Base-by-base conservation (phyloP, 2,797 vertebrate genomes). In the Austrolebias charrua region DNA sequence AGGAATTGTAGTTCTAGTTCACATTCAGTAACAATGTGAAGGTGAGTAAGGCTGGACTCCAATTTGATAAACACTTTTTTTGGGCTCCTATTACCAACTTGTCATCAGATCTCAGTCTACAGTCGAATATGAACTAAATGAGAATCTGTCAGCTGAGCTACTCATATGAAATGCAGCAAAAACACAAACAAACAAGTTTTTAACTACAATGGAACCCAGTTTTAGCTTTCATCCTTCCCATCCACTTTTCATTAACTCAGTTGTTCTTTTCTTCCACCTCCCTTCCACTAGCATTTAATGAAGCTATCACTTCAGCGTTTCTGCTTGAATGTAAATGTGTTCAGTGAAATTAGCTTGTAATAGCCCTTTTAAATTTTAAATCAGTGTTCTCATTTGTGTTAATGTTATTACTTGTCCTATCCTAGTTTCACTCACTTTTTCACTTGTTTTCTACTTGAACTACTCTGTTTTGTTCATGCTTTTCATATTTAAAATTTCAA, bases 321-420 rank as follows among this genome's bases (percentile, higher is more conserved):
- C 75, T 65, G 67, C 68, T 63, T 46, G 60, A 79, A 71, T 81
- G 76, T 70, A 76, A 83, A 81, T 64, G 51, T 79, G 73, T 83
- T 85, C 77, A 70, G 73, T 54, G 62, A 66, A 87, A 89, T 72
- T 73, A 81, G 69, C 63, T 69, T 38, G 51, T 79, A 86, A 87
- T 82, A 60, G 68, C 44, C 61, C 73, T 73, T 63, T 75, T 80
- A 68, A 28, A 82, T 78, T 72, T 80, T 66, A 60, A 84, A 79
- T 83, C 29, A 64, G 52, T 73, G 57, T 71, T 74, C 76, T 76
- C 76, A 79, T 81, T 63, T 67, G 60, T 49, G 60, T 69, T 78
- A 78, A 73, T 72, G 63, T 72, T 72, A 38, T 82, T 62, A 54
- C 59, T 51, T 69, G 45, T 52, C 65, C 61, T 19, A 20, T 35